Evolutionary conservation across 2,797 vertebrate genomes (phyloP), one percentile per base, ranked within the genome.

Genomic region (Lacerta viridis): DNA sequence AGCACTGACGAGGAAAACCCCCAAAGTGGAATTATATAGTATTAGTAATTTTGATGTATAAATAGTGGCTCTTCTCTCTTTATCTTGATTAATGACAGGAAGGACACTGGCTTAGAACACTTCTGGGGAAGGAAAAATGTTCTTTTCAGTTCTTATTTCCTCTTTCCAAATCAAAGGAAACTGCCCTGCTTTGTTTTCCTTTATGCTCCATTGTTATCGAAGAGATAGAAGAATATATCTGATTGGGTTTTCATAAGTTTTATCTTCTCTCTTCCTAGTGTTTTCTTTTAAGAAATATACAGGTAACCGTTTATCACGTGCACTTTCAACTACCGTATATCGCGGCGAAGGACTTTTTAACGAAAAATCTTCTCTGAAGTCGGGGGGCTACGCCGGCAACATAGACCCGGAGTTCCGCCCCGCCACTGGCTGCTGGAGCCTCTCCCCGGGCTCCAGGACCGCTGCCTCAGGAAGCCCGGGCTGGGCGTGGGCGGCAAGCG

Each of bases 11-110:
- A 39, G 36, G 39, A 71, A 11, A 29, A 29, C 9, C 8, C 29
- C 9, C 29, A 29, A 3, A 27, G 80, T 33, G 61, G 59, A 41
- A 80, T 13, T 23, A 81, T 25, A 66, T 64, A 39, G 36, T 13
- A 64, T 64, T 81, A 39, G 33, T 66, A 71, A 71, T 13, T n/a
- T 13, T 66, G 25, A 50, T 36, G 23, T 61, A 59, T 55, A 33
- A 36, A 20, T 27, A 11, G 17, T 64, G 61, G 89, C 77, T 74
- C 33, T 91, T 94, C 39, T 64, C 72, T 64, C 76, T 92, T 68
- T 61, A 36, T 89, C 71, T 77, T 85, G 41, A 75, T 6, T 89
- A 10, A n/a, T 72, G 61, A 18, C 61, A 64, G 61, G 88, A 15
- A 86, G 77, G 7, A 71, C 71, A 85, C 23, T 86, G 41, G 15